These are phyloP conservation scores for Mechanitis messenoides DNA, from an alignment of 2,888 invertebrate genomes.

Conservation along the genomic window DNA sequence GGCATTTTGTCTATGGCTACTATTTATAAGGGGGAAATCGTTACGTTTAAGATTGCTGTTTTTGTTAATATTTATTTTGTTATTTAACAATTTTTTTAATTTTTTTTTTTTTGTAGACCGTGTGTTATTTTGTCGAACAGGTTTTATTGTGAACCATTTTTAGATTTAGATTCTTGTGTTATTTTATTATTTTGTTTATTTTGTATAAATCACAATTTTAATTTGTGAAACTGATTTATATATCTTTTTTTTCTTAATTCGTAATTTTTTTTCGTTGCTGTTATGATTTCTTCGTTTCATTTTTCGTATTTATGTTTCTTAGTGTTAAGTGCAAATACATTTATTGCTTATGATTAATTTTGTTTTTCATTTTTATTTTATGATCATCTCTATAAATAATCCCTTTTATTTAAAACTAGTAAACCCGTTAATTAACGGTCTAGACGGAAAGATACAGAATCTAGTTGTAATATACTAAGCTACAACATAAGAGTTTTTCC, in stretches of 20 bases:
- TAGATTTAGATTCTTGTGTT: constrained; percentile 40
- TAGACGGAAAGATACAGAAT: too few species aligned
- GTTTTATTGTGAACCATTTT: constrained; percentile 12
- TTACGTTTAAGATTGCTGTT: constrained; percentile 73
- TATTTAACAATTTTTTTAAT: constrained; percentile 52
- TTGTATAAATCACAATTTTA: constrained; percentile 39
- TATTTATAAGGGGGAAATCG: constrained; percentile 65
- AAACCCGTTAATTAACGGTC: too few species aligned
- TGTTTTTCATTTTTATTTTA: constrained; percentile 41
- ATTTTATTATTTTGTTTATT: constrained; percentile 47
- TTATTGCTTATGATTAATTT: constrained; percentile 67
- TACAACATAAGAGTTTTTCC: too few species aligned
- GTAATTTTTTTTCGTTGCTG: constrained; percentile 61
- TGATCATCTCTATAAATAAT: background rate
- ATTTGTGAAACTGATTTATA: constrained; percentile 41
- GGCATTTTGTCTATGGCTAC: constrained; percentile 22
- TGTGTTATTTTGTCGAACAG: constrained; percentile 49
- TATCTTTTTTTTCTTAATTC: constrained; percentile 40
- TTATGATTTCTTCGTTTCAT: constrained; percentile 75
- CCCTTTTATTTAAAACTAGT: background rate
- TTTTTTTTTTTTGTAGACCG: constrained; percentile 48
- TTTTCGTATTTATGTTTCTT: constrained; percentile 63
- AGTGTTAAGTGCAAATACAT: constrained; percentile 69
- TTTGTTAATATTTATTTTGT: constrained; percentile 72
- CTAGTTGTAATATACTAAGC: too few species aligned